Percentiles rank a stretch among this genome's conserved stretches.
These are phyloP conservation scores for Megaceryle alcyon DNA, from an alignment of 2,797 vertebrate genomes.

Conservation along the genomic window DNA sequence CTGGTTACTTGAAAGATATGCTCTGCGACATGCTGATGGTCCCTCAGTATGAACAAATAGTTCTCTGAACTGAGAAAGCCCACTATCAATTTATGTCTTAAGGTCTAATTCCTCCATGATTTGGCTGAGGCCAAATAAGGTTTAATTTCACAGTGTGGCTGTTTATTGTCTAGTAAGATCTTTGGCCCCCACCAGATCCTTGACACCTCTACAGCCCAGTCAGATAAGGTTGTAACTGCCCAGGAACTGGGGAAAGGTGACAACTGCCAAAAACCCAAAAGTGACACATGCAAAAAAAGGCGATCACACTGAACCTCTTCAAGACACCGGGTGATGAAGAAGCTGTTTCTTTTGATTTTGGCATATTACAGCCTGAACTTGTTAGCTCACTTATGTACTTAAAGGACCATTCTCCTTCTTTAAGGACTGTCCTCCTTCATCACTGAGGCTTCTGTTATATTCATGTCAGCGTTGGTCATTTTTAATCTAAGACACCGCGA, in stretches of 20 bases:
- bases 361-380: background rate
- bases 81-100: background rate
- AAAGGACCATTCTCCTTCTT: background rate
- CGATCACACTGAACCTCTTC: background rate
- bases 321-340: background rate
- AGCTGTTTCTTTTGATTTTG: background rate
- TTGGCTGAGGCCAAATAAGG: background rate
- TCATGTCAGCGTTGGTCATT: background rate
- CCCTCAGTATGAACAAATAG: background rate
- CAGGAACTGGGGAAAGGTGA: background rate
- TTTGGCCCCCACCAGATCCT: background rate
- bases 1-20: background rate
- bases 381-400: background rate
- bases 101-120: background rate
- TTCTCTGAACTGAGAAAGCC: background rate
- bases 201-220: background rate
- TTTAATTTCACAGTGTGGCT: background rate
- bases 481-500: background rate
- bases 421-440: background rate
- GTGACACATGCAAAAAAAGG: accelerated
- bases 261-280: background rate
- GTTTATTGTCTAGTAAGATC: background rate
- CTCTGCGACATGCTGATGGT: background rate
- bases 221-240: background rate
- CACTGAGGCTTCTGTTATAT: background rate